A percentile compares a stretch with the other conserved stretches of the same genome.
Conservation (phyloP, 1,140 invertebrate genomes). For the Drosophila fuyamai region DNA sequence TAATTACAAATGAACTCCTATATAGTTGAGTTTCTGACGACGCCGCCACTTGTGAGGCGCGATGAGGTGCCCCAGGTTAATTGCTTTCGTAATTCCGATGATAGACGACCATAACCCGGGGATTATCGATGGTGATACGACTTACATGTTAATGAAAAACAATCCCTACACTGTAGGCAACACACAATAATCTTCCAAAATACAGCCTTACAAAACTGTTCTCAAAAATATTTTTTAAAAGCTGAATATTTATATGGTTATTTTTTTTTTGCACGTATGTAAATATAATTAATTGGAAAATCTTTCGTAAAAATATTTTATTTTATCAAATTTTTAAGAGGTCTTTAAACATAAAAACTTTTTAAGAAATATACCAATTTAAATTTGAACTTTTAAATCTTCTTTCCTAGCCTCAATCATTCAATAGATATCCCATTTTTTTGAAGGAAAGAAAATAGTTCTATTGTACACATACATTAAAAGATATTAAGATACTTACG, state of each 20-base stretch:
- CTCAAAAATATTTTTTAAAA: background rate
- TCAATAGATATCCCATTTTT: background rate
- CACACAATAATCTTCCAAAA: background rate
- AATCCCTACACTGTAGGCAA: background rate
- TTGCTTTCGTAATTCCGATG: conserved; percentile 37
- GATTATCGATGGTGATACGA: background rate
- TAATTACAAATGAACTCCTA: background rate
- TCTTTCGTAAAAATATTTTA: background rate
- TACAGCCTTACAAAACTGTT: background rate
- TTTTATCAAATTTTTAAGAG: background rate
- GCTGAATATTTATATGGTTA: background rate
- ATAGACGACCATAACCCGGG: background rate
- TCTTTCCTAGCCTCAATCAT: background rate
- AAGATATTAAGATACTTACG: background rate
- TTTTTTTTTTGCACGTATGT: conserved; percentile 44
- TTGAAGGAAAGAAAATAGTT: background rate
- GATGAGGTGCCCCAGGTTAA: conserved; percentile 48
- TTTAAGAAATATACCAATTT: too few relatives aligned
- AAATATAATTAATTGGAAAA: conserved; percentile 19
- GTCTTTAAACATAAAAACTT: too few relatives aligned
- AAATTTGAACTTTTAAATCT: too few relatives aligned
- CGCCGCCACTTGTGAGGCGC: conserved; percentile 53
- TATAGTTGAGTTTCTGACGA: conserved; percentile 52
- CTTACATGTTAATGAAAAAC: background rate
- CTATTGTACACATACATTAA: background rate